Conservation (phyloP, 2,113 vertebrate species). For the Xiphorhynchus elegans region DNA sequence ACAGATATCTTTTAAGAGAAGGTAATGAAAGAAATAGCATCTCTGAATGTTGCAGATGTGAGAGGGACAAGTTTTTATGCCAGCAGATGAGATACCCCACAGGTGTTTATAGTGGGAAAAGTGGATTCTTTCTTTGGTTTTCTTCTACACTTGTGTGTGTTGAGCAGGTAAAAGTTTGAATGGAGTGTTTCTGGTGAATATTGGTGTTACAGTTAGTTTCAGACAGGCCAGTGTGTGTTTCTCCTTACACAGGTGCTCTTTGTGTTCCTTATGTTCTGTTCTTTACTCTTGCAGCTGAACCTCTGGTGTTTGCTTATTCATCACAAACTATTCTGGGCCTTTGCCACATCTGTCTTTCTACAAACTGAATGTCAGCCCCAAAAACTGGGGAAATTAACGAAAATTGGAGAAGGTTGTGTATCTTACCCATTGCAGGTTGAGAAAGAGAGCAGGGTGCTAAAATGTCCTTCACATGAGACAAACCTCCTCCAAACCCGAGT, state of each 20-base stretch:
- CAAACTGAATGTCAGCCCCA: background rate
- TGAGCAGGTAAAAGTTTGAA: background rate
- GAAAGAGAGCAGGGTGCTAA: background rate
- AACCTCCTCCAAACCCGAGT: background rate
- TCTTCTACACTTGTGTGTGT: background rate
- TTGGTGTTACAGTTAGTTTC: background rate
- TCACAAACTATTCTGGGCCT: background rate
- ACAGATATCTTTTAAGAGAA: background rate
- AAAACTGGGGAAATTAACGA: background rate
- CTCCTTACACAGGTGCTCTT: background rate
- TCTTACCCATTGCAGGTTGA: background rate
- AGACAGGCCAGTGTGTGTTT: background rate
- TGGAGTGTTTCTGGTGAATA: background rate
- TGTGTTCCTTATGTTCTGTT: background rate
- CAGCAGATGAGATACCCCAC: background rate
- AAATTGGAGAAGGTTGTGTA: background rate
- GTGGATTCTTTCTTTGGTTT: background rate
- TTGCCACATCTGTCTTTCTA: background rate
- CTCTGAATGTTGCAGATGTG: background rate
- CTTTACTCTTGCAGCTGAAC: conserved; percentile 13
- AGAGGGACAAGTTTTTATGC: background rate
- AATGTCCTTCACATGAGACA: background rate
- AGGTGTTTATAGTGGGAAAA: background rate
- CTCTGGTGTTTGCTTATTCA: background rate
- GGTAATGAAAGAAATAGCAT: background rate